Evolutionary conservation across 92 coral and sea anemone species (phyloP).

Genomic region (Umimayanthus chanpuru): DNA sequence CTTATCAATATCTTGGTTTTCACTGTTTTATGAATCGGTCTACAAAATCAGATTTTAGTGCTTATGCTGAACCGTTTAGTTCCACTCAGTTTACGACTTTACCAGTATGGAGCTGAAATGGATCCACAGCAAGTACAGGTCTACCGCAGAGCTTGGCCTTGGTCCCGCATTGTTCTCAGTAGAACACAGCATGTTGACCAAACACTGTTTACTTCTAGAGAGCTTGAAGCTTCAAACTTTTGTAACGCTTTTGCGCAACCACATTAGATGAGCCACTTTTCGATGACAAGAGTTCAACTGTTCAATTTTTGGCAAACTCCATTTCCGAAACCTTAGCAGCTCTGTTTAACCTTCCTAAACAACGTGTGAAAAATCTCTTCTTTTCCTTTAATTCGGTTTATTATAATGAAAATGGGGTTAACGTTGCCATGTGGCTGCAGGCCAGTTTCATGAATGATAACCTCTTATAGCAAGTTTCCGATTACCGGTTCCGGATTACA

Average conservation of each 20-base stretch:
- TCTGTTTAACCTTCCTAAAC: not conserved
- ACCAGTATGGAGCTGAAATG: not conserved
- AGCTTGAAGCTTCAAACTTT: not conserved
- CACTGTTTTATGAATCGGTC: too few species aligned
- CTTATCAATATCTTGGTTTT: not conserved
- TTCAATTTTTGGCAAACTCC: not conserved
- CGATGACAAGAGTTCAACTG: too few species aligned
- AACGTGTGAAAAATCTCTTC: not conserved
- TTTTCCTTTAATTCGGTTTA: not conserved
- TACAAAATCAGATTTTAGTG: too few species aligned
- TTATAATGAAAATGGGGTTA: too few species aligned
- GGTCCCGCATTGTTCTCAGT: not conserved
- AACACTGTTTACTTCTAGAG: not conserved
- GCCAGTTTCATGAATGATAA: not conserved
- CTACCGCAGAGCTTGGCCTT: not conserved
- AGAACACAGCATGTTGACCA: not conserved
- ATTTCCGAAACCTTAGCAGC: not conserved
- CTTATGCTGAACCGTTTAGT: not conserved
- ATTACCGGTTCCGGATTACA: not conserved
- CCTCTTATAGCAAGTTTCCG: not conserved
- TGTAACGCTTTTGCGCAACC: not conserved
- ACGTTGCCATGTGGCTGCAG: not conserved
- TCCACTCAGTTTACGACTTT: not conserved
- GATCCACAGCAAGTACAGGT: not conserved
- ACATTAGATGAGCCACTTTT: too few species aligned